A percentile compares a stretch with the other conserved stretches of the same genome.
These are phyloP conservation scores for Catagonus wagneri DNA, from an alignment of 2,113 vertebrate species.

Conservation along the genomic window DNA sequence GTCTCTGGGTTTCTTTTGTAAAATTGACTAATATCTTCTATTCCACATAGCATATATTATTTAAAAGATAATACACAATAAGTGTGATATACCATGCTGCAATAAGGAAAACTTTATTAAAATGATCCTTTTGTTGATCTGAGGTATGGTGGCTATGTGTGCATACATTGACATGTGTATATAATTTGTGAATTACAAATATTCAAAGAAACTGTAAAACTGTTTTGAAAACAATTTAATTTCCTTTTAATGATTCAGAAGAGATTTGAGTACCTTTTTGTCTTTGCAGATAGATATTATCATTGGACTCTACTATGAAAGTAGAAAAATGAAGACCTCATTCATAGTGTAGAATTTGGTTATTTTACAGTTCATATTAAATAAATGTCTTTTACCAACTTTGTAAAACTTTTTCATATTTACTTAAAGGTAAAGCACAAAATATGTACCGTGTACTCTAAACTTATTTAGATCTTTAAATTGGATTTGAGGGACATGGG, in stretches of 20 bases:
- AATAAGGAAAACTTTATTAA: conserved; percentile 13
- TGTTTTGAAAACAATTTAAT: conserved; percentile 27
- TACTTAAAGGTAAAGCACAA: background rate
- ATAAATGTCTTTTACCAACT: background rate
- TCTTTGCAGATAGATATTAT: background rate
- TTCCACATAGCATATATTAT: background rate
- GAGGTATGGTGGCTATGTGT: background rate
- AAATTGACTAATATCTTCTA: conserved; percentile 23
- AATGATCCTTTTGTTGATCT: conserved; percentile 20
- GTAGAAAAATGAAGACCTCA: background rate
- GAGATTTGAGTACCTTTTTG: background rate
- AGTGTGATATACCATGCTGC: background rate
- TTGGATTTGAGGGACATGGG: background rate
- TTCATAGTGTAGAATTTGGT: background rate
- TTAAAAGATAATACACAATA: conserved; percentile 37
- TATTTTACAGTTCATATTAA: conserved; percentile 31
- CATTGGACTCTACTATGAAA: background rate
- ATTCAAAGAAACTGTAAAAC: conserved; percentile 44
- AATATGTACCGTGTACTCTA: background rate
- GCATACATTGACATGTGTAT: background rate
- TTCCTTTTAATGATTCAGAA: conserved; percentile 20
- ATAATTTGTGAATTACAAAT: conserved; percentile 24
- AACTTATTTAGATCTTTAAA: background rate
- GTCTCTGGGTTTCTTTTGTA: background rate
- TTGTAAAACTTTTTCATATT: conserved; percentile 12